phyloP scores from a whole-genome alignment of 2,888 invertebrate genomes.

The Cyrtodaria siliqua region DNA sequence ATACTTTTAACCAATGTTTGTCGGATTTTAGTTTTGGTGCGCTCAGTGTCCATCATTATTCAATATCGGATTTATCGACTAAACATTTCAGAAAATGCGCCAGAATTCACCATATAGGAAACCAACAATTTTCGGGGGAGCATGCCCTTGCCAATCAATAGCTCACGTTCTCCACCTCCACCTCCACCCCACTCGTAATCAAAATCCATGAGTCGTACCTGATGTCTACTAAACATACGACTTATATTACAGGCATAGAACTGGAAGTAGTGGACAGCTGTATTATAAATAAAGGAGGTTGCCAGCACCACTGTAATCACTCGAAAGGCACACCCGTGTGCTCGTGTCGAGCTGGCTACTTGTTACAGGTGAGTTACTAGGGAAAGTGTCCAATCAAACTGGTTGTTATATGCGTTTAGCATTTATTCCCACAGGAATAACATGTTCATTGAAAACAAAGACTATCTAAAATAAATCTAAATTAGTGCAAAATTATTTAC shows the following conservation, averaged over 20 bases:
- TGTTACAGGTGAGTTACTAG: constrained; percentile 60
- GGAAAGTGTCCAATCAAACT: neutral
- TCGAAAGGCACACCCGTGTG: constrained; percentile 81
- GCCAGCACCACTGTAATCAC: constrained; percentile 87
- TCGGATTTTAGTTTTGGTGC: too few relatives aligned
- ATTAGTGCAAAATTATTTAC: too few relatives aligned
- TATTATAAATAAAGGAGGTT: constrained; percentile 87
- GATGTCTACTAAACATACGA: too few relatives aligned
- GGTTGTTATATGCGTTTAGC: neutral
- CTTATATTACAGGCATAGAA: constrained; percentile 81
- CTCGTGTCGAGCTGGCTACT: constrained; percentile 82
- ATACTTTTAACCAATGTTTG: too few relatives aligned
- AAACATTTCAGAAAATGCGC: too few relatives aligned
- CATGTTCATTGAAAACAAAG: too few relatives aligned
- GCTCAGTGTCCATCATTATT: too few relatives aligned
- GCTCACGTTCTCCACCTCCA: neutral
- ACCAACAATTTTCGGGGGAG: too few relatives aligned
- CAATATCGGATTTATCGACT: too few relatives aligned
- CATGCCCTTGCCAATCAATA: neutral
- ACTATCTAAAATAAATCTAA: too few relatives aligned
- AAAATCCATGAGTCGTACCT: neutral
- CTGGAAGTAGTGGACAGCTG: constrained; percentile 86
- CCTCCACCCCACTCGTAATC: neutral
- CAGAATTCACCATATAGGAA: too few relatives aligned
- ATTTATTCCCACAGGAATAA: too few relatives aligned